Conservation (phyloP, 2,113 vertebrate genomes). For the Cryptomyrus ogoouensis region DNA sequence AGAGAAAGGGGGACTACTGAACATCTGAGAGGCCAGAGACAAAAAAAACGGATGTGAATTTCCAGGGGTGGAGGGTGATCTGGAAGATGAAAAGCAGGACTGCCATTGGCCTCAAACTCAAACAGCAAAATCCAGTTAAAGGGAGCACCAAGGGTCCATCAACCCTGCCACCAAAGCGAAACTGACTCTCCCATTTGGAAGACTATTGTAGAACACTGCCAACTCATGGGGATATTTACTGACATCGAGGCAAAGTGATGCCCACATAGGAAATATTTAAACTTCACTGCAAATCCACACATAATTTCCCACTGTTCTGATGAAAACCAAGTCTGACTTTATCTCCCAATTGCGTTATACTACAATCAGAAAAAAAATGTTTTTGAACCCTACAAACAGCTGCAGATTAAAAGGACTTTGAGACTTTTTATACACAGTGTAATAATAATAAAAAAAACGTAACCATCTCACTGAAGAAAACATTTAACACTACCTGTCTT, state of each 20-base stretch:
- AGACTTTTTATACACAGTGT: background rate
- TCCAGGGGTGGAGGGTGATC: background rate
- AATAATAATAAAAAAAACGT: background rate
- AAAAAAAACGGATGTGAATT: background rate
- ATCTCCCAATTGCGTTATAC: background rate
- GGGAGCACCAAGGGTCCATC: background rate
- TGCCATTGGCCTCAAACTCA: background rate
- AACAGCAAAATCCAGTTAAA: background rate
- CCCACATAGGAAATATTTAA: background rate
- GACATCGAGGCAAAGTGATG: background rate
- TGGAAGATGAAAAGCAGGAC: background rate
- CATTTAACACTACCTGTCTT: conserved; percentile 12
- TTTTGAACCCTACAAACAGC: background rate
- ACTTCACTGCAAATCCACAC: background rate
- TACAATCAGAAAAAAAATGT: background rate
- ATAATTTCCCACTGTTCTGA: background rate
- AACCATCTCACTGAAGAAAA: background rate
- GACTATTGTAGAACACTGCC: background rate
- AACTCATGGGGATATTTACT: background rate
- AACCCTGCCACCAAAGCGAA: background rate
- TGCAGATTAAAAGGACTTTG: background rate
- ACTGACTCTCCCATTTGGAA: background rate
- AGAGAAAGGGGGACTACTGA: background rate
- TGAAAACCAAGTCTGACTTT: background rate
- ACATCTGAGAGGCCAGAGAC: background rate